These are phyloP conservation scores for Micoletzkya japonica DNA, from an alignment of 2,888 invertebrate genomes.

Conservation along the genomic window DNA sequence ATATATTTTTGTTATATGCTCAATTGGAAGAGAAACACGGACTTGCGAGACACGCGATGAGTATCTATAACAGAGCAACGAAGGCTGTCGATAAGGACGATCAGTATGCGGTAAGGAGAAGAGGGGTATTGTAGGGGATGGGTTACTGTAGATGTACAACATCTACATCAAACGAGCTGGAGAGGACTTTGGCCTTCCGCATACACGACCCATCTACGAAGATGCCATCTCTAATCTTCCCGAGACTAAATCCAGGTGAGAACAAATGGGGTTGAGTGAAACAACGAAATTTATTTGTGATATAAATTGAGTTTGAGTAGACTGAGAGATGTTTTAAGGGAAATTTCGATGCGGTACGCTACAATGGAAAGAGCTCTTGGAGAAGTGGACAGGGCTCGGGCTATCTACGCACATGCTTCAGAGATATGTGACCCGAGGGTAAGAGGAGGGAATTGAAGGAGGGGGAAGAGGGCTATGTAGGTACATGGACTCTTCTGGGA, in stretches of 20 bases:
- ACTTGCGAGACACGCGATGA: conserved; percentile 94
- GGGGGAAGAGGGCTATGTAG: conserved; percentile 60
- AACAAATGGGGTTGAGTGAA: background rate
- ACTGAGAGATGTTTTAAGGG: conserved; percentile 68
- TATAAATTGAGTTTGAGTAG: background rate
- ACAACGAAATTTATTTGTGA: background rate
- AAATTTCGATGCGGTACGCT: conserved; percentile 93
- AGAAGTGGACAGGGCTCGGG: conserved; percentile 94
- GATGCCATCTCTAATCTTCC: conserved; percentile 91
- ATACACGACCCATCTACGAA: conserved; percentile 95
- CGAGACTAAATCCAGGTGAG: conserved; percentile 78
- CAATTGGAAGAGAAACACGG: conserved; percentile 98
- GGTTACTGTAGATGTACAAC: conserved; percentile 79
- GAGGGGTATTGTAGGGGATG: background rate
- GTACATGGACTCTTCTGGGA: conserved; percentile 91
- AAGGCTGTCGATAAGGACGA: conserved; percentile 87
- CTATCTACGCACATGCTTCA: conserved; percentile 95
- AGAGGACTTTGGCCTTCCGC: conserved; percentile 93
- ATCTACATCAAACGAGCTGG: conserved; percentile 97
- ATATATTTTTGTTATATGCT: conserved; percentile 89
- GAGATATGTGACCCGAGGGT: conserved; percentile 99
- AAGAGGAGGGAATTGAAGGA: conserved; percentile 39
- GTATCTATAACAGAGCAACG: conserved; percentile 95
- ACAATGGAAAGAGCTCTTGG: conserved; percentile 98
- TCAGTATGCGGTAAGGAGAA: conserved; percentile 78